Evolutionary conservation across 2,888 invertebrate genomes (phyloP), one percentile per base, ranked within the genome.

Genomic region (Drosophila bunnanda): DNA sequence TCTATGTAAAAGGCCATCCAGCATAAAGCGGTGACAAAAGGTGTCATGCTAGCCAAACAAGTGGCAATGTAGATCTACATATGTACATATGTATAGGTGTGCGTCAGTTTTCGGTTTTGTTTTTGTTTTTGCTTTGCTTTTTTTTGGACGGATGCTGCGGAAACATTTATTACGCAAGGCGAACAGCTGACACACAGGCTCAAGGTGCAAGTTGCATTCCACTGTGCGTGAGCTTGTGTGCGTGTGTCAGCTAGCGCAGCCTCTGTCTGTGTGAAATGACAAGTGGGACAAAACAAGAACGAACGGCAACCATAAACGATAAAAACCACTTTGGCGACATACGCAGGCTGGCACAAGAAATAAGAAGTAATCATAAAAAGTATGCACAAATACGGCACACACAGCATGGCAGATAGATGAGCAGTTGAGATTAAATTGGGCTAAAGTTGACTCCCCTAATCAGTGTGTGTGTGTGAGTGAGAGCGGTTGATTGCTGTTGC

Each of bases 341-440:
- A 80, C 73, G 55, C 61, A 83, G 81, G 61, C 82, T 82, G 81
- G 82, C 77, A 76, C 72, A 68, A 64, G 25, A 56, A 53, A 39
- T 50, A 59, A 59, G 25, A 20, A 52, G 38, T 67, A 70, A 53
- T 72, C 44, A 60, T 72, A 60, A 69, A 54, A 48, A 39, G 9
- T 71, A 52, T 52, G 53, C 67, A 56, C 52, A 76, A 69, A 52
- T 36, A 79, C 75, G 48, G 54, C 53, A 48, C 58, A 54, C 60
- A 52, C 34, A 84, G 55, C 43, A 65, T 43, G 56, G 58, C 68
- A 80, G 80, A 80, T 87, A 64, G 68, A 60, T 55, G 64, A 73
- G 56, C 75, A 52, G 56, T 39, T 60, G 69, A 69, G 85, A 87
- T 89, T 84, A 78, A 78, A 87, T 87, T 83, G 77, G 79, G 66